Evolutionary conservation across 1,140 invertebrate genomes (phyloP).

Genomic region (Bombus pyrosoma): DNA sequence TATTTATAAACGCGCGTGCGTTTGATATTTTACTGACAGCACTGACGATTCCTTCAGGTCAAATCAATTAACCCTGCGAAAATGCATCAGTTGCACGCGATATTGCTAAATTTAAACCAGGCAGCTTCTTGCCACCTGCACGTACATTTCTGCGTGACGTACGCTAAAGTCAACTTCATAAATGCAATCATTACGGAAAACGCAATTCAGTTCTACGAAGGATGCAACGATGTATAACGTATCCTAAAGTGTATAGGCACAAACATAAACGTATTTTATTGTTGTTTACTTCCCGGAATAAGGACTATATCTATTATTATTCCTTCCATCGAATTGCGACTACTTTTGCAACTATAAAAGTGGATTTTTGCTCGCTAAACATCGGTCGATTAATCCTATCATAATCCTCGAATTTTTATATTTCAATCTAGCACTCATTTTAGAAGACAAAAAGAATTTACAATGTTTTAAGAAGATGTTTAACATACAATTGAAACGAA

Average conservation of each 20-base stretch:
- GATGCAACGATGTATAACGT: neutral
- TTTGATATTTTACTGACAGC: conserved; percentile 3
- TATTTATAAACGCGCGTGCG: neutral
- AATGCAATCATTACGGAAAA: conserved; percentile 11
- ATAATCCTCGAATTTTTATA: no score
- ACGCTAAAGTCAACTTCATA: conserved; percentile 3
- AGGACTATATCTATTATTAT: neutral
- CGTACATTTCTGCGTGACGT: conserved; percentile 11
- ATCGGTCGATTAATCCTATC: neutral
- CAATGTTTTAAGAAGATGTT: no score
- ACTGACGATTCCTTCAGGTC: conserved; percentile 1
- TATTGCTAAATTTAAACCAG: conserved; percentile 28
- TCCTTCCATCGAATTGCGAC: neutral
- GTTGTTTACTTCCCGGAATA: neutral
- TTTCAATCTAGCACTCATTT: no score
- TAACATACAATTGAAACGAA: no score
- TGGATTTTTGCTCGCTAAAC: neutral
- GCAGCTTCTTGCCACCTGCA: conserved; percentile 15
- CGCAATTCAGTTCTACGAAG: neutral
- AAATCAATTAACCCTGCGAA: conserved; percentile 32
- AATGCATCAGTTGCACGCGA: conserved; percentile 28
- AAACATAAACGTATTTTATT: neutral
- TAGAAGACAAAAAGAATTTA: no score
- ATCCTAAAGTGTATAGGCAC: neutral
- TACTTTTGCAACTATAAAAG: neutral